These are phyloP conservation scores for Cephus pygmeus DNA, from an alignment of 2,888 invertebrate genomes.

Conservation along the genomic window DNA sequence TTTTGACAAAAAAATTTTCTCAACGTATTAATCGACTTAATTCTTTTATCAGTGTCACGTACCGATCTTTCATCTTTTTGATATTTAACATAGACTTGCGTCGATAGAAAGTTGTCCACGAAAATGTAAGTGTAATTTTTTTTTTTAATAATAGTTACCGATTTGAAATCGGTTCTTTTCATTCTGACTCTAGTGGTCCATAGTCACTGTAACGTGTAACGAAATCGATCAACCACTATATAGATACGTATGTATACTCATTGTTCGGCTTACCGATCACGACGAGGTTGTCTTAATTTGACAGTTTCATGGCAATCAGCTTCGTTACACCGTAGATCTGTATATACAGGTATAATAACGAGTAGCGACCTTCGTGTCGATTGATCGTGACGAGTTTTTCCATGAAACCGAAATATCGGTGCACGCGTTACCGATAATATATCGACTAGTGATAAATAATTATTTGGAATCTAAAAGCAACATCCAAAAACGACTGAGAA, in stretches of 20 bases:
- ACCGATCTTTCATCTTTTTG: neutral
- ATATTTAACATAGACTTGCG: neutral
- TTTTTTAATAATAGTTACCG: neutral
- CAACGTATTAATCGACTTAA: neutral
- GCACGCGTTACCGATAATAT: neutral
- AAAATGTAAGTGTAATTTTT: neutral
- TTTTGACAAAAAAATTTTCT: neutral
- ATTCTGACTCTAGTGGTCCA: neutral
- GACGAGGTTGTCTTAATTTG: neutral
- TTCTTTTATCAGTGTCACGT: neutral
- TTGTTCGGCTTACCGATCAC: neutral
- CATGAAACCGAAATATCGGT: neutral
- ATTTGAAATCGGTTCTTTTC: neutral
- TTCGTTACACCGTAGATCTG: neutral
- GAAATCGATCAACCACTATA: neutral
- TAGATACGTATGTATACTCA: neutral
- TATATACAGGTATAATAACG: neutral
- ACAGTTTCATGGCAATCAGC: conserved; percentile 10
- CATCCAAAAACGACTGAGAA: neutral
- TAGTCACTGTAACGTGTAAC: neutral
- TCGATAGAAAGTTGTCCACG: neutral
- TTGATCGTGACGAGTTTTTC: conserved; percentile 31
- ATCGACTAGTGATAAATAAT: neutral
- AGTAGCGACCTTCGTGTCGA: conserved; percentile 14
- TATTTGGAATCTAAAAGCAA: neutral